These are phyloP conservation scores for Dyspetes luteomarginatus DNA, from an alignment of 2,888 invertebrate genomes.

Conservation along the genomic window DNA sequence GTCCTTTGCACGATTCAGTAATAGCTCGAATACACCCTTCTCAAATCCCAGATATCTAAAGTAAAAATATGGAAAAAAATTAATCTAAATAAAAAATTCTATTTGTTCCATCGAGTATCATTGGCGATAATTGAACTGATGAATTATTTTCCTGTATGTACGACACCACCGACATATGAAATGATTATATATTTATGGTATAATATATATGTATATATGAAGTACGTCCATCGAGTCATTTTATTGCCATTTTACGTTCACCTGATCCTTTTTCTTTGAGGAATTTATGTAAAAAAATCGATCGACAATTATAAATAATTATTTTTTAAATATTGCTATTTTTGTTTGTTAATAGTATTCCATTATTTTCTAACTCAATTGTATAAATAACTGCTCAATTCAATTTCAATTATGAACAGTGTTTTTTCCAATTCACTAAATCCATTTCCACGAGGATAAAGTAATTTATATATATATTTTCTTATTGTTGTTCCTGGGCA, in stretches of 20 bases:
- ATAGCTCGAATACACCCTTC: too few species aligned
- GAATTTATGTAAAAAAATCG: too few species aligned
- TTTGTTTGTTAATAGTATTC: too few species aligned
- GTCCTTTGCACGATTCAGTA: conserved; percentile 18
- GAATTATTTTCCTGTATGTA: conserved; percentile 64
- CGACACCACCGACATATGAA: conserved; percentile 53
- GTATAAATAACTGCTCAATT: too few species aligned
- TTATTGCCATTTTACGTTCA: not conserved
- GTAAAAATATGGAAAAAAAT: conserved; percentile 19
- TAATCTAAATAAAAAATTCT: conserved; percentile 17
- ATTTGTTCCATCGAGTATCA: conserved; percentile 29
- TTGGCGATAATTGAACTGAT: conserved; percentile 25
- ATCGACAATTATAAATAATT: too few species aligned
- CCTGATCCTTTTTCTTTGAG: not conserved
- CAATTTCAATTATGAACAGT: too few species aligned
- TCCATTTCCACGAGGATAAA: too few species aligned
- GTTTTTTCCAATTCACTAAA: too few species aligned
- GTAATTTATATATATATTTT: too few species aligned
- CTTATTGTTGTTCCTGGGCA: not conserved
- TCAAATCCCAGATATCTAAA: conserved; percentile 5
- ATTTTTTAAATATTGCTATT: too few species aligned
- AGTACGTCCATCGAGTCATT: conserved; percentile 64
- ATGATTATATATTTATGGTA: conserved; percentile 75
- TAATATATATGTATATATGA: conserved; percentile 73
- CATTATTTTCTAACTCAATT: too few species aligned